These are phyloP conservation scores for Enteromius fasciolatus DNA, from an alignment of 2,797 vertebrate genomes.

Conservation along the genomic window DNA sequence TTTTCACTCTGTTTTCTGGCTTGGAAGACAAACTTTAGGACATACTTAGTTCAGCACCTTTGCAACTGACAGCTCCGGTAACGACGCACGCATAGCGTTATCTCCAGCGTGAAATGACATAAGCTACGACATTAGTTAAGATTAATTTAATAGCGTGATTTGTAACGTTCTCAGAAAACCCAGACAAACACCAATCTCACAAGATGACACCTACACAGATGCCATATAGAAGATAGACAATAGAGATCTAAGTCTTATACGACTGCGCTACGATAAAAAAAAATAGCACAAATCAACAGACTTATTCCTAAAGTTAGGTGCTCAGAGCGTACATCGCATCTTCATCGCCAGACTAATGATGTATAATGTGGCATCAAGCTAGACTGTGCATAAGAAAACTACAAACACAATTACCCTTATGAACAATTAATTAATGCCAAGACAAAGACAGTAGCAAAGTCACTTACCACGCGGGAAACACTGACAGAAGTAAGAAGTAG, in stretches of 20 bases:
- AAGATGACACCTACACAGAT: not conserved
- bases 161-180: not conserved
- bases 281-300: not conserved
- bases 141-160: not conserved
- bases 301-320: constrained; percentile 6
- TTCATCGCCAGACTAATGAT: not conserved
- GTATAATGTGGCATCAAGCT: not conserved
- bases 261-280: not conserved
- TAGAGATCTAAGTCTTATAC: not conserved
- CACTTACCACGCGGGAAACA: constrained; percentile 88
- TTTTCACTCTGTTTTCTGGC: not conserved
- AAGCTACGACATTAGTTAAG: not conserved
- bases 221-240: not conserved
- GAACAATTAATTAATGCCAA: not conserved
- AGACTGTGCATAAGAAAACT: not conserved
- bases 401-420: not conserved
- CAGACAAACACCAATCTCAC: not conserved
- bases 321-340: not conserved
- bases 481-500: constrained; percentile 81
- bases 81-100: not conserved
- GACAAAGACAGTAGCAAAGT: not conserved
- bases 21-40: constrained; percentile 15
- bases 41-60: constrained; percentile 10
- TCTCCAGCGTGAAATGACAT: not conserved
- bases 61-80: not conserved